Conservation (phyloP, 2,888 invertebrate species). For the Cacoxenus indagator region DNA sequence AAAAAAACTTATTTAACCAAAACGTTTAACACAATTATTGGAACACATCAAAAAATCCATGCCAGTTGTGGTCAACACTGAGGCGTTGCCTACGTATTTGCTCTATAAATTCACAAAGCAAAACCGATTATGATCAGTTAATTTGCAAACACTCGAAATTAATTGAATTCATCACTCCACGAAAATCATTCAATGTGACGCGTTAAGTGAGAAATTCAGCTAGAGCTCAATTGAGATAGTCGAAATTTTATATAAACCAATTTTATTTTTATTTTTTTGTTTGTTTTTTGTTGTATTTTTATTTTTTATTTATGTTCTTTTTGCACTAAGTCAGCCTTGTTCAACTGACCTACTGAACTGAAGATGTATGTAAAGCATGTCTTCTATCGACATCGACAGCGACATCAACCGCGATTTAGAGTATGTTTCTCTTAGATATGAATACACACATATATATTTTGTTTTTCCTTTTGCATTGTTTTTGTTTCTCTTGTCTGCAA, state of each 20-base stretch:
- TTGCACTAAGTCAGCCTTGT: not conserved
- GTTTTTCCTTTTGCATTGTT: too few relatives aligned
- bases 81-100: conserved; percentile 49
- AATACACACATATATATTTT: not conserved
- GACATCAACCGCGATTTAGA: not conserved
- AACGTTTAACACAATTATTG: conserved; percentile 55
- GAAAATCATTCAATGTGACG: conserved; percentile 3
- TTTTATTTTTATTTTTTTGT: too few relatives aligned
- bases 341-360: conserved; percentile 15
- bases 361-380: not conserved
- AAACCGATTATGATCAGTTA: not conserved
- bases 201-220: not conserved
- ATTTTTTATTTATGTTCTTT: not conserved
- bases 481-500: too few relatives aligned
- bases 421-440: too few relatives aligned
- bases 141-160: conserved; percentile 6
- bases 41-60: conserved; percentile 47
- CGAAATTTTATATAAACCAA: too few relatives aligned
- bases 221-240: not conserved
- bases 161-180: conserved; percentile 9
- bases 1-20: conserved; percentile 59
- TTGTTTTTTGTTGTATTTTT: too few relatives aligned
- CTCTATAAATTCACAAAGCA: conserved; percentile 6
- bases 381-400: not conserved
- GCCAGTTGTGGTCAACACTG: conserved; percentile 15